Evolutionary conservation across 1,140 invertebrate genomes (phyloP).

Genomic region (Diplogasteroides magnus): DNA sequence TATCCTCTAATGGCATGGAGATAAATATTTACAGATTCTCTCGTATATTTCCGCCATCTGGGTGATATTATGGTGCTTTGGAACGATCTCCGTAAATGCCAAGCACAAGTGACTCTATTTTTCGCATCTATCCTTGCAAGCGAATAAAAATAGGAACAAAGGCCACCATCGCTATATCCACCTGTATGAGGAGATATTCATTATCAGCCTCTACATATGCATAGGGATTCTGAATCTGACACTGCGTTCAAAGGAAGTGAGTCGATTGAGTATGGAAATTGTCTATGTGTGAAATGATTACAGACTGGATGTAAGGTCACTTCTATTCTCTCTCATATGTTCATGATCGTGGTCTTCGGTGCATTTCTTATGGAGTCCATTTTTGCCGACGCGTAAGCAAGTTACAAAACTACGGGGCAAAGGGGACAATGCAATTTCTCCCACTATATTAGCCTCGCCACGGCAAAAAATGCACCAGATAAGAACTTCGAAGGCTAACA

Average conservation of each 20-base stretch:
- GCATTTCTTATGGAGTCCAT: not conserved
- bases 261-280: not conserved
- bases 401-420: too few species aligned
- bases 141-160: not conserved
- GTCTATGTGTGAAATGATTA: not conserved
- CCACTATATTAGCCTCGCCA: too few species aligned
- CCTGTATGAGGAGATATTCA: not conserved
- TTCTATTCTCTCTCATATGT: not conserved
- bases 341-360: not conserved
- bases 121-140: too few species aligned
- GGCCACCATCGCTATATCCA: not conserved
- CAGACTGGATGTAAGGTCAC: not conserved
- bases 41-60: not conserved
- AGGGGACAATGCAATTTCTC: too few species aligned
- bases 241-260: not conserved
- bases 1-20: too few species aligned
- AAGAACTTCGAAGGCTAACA: too few species aligned
- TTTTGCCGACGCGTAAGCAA: not conserved
- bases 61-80: not conserved
- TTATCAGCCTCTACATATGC: not conserved
- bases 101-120: not conserved
- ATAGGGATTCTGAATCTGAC: not conserved
- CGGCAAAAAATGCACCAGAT: too few species aligned
- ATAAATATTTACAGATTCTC: not conserved
- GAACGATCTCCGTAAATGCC: not conserved